A percentile compares a stretch with the other conserved stretches of the same genome.
phyloP scores from a whole-genome alignment of 2,113 vertebrate species.

The Trematomus loennbergii region DNA sequence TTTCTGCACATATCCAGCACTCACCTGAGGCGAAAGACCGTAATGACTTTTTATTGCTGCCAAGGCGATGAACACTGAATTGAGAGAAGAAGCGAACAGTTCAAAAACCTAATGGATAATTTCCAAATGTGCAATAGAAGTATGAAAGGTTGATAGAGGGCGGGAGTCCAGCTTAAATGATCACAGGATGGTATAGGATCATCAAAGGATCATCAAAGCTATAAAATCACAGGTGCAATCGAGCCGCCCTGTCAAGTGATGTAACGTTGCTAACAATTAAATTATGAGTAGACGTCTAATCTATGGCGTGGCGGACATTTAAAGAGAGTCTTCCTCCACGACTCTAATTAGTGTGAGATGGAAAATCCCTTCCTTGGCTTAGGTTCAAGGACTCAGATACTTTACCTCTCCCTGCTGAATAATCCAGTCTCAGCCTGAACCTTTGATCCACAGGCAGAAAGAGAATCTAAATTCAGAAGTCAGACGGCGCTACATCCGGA shows the following conservation, averaged over 20 bases:
- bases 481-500: slow-evolving; percentile 56
- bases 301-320: not conserved
- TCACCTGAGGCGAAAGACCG: slow-evolving; percentile 50
- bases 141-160: slow-evolving; percentile 41
- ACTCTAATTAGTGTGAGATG: slow-evolving; percentile 43
- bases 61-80: slow-evolving; percentile 54
- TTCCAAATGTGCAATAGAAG: slow-evolving; percentile 52
- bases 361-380: slow-evolving; percentile 48
- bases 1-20: slow-evolving; percentile 56
- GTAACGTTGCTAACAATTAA: slow-evolving; percentile 31
- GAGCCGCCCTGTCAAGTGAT: slow-evolving; percentile 4
- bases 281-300: not conserved
- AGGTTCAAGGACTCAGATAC: slow-evolving; percentile 34
- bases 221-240: slow-evolving; percentile 3
- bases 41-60: slow-evolving; percentile 71
- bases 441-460: slow-evolving; percentile 64
- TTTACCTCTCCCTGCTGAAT: slow-evolving; percentile 50
- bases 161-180: slow-evolving; percentile 28
- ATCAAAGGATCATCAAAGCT: slow-evolving; percentile 22
- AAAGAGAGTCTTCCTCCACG: slow-evolving; percentile 8
- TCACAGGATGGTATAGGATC: slow-evolving; percentile 28
- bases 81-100: slow-evolving; percentile 52
- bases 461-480: slow-evolving; percentile 60
- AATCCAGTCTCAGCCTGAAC: slow-evolving; percentile 43
- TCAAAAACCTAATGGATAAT: slow-evolving; percentile 67